These are phyloP conservation scores for Amblyjoppa proteus DNA, from an alignment of 2,888 invertebrate genomes.

Conservation along the genomic window DNA sequence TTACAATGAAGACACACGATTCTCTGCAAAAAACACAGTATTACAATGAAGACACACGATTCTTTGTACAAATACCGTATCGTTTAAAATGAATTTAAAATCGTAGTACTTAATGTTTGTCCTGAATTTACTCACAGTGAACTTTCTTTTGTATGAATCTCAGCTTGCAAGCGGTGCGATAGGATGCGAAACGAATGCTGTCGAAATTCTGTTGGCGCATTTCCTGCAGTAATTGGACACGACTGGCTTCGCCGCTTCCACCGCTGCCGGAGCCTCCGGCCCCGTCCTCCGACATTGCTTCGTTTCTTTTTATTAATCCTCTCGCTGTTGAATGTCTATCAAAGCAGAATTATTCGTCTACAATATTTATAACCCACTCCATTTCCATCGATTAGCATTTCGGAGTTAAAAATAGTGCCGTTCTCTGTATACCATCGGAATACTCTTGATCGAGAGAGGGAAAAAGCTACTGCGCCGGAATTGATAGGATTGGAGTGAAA, in stretches of 20 bases:
- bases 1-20: neutral
- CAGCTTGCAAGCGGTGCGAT: constrained; percentile 98
- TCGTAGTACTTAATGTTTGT: neutral
- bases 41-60: neutral
- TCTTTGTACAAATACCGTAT: neutral
- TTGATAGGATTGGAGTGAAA: constrained; percentile 10
- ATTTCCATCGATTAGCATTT: neutral
- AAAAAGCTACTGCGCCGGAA: neutral
- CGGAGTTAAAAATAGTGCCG: neutral
- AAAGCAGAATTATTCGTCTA: constrained; percentile 46
- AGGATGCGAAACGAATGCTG: constrained; percentile 98
- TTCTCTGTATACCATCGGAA: neutral
- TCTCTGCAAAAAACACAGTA: neutral
- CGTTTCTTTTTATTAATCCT: constrained; percentile 51
- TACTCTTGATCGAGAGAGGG: neutral
- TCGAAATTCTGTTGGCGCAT: constrained; percentile 97
- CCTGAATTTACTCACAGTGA: constrained; percentile 91
- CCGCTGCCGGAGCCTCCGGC: constrained; percentile 77
- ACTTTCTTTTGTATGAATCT: constrained; percentile 99
- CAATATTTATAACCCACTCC: neutral
- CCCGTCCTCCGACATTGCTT: constrained; percentile 79
- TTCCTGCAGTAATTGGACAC: constrained; percentile 93
- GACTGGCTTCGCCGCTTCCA: constrained; percentile 83
- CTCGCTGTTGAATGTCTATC: constrained; percentile 26
- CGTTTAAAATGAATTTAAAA: neutral